Evolutionary conservation across 2,113 vertebrate species (phyloP).

Genomic region (Scytalopus superciliaris): DNA sequence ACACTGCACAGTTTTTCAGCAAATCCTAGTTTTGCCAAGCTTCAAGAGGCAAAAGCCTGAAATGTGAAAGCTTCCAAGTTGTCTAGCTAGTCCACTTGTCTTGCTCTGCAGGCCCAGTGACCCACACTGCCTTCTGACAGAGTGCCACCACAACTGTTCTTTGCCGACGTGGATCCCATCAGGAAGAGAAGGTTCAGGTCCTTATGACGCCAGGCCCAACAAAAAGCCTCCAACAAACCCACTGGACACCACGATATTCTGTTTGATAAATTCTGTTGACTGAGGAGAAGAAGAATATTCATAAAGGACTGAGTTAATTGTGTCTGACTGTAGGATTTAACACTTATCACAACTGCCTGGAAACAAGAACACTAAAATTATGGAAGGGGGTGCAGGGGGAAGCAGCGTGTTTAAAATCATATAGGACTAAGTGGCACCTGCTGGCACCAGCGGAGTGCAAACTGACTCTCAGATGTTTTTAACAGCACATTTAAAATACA

Average conservation of each 20-base stretch:
- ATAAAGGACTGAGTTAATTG: not conserved
- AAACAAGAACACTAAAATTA: not conserved
- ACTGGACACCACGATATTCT: constrained; percentile 93
- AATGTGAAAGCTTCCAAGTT: constrained; percentile 55
- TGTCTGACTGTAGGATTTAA: not conserved
- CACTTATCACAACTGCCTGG: not conserved
- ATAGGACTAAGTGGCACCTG: not conserved
- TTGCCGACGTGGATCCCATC: not conserved
- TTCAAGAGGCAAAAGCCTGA: constrained; percentile 71
- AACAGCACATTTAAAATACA: not conserved
- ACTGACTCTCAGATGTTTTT: not conserved
- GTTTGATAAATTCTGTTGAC: constrained; percentile 96
- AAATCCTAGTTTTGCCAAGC: constrained; percentile 70
- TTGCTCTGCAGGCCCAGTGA: constrained; percentile 20
- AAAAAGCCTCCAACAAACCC: constrained; percentile 97
- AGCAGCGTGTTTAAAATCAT: not conserved
- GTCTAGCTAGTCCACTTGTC: constrained; percentile 48
- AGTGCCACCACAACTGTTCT: not conserved
- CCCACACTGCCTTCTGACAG: not conserved
- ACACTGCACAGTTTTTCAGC: constrained; percentile 69
- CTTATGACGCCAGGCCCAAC: constrained; percentile 92
- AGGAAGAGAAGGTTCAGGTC: not conserved
- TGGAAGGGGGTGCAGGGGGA: not conserved
- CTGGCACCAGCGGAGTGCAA: not conserved
- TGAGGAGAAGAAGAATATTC: constrained; percentile 61